phyloP scores from a whole-genome alignment of 2,113 vertebrate species.

The Zapus hudsonius region DNA sequence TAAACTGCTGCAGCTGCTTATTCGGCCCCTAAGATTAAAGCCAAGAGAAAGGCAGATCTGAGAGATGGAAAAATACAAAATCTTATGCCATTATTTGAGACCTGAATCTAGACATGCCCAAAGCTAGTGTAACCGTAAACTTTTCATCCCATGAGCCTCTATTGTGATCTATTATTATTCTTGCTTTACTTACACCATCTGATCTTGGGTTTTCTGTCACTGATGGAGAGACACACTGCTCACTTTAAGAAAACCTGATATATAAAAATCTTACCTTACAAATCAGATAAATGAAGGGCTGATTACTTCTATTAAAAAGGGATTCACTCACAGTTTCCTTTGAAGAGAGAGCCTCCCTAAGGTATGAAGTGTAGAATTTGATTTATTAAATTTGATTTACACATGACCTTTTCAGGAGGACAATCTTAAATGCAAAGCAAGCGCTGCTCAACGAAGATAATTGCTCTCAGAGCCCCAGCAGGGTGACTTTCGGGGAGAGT shows the following conservation, averaged over 20 bases:
- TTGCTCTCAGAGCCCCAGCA: constrained; percentile 63
- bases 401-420: constrained; percentile 79
- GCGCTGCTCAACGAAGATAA: constrained; percentile 63
- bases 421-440: constrained; percentile 79
- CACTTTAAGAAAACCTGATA: constrained; percentile 65
- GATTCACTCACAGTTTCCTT: constrained; percentile 77
- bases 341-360: constrained; percentile 75
- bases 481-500: constrained; percentile 59
- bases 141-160: neutral
- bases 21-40: neutral
- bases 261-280: constrained; percentile 71
- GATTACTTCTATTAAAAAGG: constrained; percentile 80
- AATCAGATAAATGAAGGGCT: constrained; percentile 77
- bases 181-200: neutral
- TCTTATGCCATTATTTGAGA: neutral
- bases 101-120: constrained; percentile 2
- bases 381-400: constrained; percentile 83
- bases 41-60: neutral
- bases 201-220: neutral
- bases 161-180: neutral
- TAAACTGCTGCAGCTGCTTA: neutral
- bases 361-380: constrained; percentile 77
- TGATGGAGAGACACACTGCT: neutral
- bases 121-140: neutral
- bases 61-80: neutral